Evolutionary conservation across 2,113 vertebrate species (phyloP), one percentile per base, ranked within the genome.

Genomic region (Forbesichthys agassizii): DNA sequence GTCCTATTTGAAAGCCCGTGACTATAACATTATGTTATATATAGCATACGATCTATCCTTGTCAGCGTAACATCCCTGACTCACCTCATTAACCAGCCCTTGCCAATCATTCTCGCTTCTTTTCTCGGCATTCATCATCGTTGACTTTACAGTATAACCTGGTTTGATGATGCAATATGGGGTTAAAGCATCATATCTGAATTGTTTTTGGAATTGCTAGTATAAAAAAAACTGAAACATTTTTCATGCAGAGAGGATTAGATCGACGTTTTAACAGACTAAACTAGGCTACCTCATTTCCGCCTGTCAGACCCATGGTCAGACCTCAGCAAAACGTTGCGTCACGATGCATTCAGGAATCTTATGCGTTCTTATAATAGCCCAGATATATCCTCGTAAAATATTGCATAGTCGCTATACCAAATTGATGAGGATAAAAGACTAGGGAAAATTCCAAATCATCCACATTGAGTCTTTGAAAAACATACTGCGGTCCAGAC

Each of bases 81-180:
- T 96, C 93, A 98, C 96, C 96, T 98, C 96, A 83, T 88, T 95
- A 69, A 96, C 88, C 85, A 98, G 88, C 59, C 94, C 95, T 88
- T 96, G 96, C 95, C 96, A 97, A 86, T 98, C 96, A 83, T 92
- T 94, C 86, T 96, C 96, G 75, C 87, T 96, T 68, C 94, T 92
- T 57, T 88, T 84, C 77, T 87, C 80, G 20, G 79, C 42, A 72
- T 92, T 89, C 96, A 97, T 96, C 83, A n/a, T 16, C 27, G 46
- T 46, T 61, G n/a, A 27, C 46, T 36, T 6, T 20, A 18, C 36
- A 10, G 16, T 11, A n/a, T 27, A 27, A 27, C 9, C 56, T 9
- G 12, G 9, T 33, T 33, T 3, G 33, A 33, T 58, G 16, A 68
- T 16, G 14, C 33, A 4, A 42, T 6, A 1, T 11, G 20, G 46